A percentile compares a stretch with the other conserved stretches of the same genome.
These are phyloP conservation scores for Pyrochroa serraticornis DNA, from an alignment of 2,888 invertebrate genomes.

Conservation along the genomic window DNA sequence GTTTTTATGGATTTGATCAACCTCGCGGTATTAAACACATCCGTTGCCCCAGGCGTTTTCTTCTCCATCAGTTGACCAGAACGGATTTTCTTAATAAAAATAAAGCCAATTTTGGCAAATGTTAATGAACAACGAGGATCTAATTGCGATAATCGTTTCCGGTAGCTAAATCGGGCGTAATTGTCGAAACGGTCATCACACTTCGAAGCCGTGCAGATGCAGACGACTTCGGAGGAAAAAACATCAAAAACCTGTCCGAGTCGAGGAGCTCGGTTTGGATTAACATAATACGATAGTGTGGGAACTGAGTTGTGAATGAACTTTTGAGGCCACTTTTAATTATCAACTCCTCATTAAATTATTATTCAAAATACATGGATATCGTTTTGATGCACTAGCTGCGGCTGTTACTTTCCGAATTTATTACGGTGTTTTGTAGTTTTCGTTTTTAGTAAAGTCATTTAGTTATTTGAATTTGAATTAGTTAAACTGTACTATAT, in stretches of 20 bases:
- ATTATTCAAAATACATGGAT: slow-evolving; percentile 42
- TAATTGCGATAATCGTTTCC: slow-evolving; percentile 18
- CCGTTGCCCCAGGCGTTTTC: slow-evolving; percentile 18
- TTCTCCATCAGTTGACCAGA: neutral
- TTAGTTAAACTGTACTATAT: too few relatives aligned
- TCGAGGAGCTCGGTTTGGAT: slow-evolving; percentile 36
- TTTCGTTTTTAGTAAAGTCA: too few relatives aligned
- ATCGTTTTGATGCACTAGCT: slow-evolving; percentile 11
- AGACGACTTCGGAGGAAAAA: slow-evolving; percentile 35
- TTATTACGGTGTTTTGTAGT: too few relatives aligned
- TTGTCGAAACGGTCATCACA: neutral
- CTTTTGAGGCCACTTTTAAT: slow-evolving; percentile 54
- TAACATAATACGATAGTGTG: slow-evolving; percentile 52
- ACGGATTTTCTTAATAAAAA: slow-evolving; percentile 8
- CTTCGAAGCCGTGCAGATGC: slow-evolving; percentile 20
- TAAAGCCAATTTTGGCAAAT: slow-evolving; percentile 2
- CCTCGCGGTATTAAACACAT: slow-evolving; percentile 22
- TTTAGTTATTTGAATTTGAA: too few relatives aligned
- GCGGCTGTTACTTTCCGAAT: too few relatives aligned
- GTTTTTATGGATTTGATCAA: slow-evolving; percentile 20
- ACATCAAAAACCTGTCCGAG: slow-evolving; percentile 44
- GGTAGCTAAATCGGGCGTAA: slow-evolving; percentile 16
- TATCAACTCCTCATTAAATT: slow-evolving; percentile 52
- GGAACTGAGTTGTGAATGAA: slow-evolving; percentile 55
- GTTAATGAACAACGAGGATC: neutral